Evolutionary conservation across 1,140 invertebrate species (phyloP), one percentile per base, ranked within the genome.

Genomic region (Papilio aristodemus): DNA sequence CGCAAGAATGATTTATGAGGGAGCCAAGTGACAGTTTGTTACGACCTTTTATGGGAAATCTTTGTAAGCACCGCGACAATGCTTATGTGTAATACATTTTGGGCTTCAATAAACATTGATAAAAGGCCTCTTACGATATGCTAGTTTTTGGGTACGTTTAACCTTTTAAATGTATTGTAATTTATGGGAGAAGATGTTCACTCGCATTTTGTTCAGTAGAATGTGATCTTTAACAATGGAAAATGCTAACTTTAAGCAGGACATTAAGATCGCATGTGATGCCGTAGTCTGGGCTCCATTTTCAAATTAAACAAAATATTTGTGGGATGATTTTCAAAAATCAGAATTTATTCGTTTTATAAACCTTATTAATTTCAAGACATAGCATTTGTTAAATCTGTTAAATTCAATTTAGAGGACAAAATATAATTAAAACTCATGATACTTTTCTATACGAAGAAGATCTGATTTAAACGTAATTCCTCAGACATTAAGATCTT

Each of bases 1-100:
- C 72, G 43, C 63, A 37, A 66, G 72, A 71, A 87, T 89, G 85
- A 89, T 89, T 89, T 89, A 89, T 87, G 79, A 77, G 76, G 70
- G 68, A 76, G 71, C 71, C 70, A 75, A 72, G 69, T 80, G 77
- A 83, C 83, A 80, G 75, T 77, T 76, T 82, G 76, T 81, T 78
- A 75, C 46, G 78, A 74, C 81, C 80, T 81, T 81, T 81, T 86
- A 84, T 78, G 83, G 83, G 77, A 77, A 84, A 87, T 81, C 83
- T 81, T 74, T 83, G 76, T 80, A 74, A 78, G 58, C 76, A 81
- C 73, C 77, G 78, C 71, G 37, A 74, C 74, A 75, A 73, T 71
- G 70, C 41, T 71, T 36, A 22, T 32, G 58, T 68, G 75, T 71
- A 81, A 80, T 73, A 70, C 58, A 70, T 62, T 71, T 73, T 68